Evolutionary conservation across 2,113 vertebrate genomes (phyloP).

Genomic region (Sterrhoptilus dennistouni): DNA sequence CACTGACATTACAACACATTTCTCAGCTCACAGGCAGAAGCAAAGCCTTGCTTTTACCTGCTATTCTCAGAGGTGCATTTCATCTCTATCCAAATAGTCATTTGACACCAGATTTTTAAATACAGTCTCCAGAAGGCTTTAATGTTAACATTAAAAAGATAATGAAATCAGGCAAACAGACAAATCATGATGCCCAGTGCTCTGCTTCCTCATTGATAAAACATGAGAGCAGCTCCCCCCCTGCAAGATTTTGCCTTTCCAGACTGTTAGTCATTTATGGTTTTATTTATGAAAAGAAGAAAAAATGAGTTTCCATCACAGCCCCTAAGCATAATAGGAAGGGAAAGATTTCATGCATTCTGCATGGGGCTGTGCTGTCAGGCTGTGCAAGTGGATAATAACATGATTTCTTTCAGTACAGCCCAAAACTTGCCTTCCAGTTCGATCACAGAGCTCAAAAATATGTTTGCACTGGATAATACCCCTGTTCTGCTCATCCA

Average conservation of each 20-base stretch:
- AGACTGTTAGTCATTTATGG: conserved; percentile 27
- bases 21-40: background rate
- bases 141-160: conserved; percentile 56
- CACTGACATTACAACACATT: background rate
- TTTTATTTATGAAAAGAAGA: conserved; percentile 54
- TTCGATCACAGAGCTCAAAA: background rate
- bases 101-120: background rate
- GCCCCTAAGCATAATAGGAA: conserved; percentile 16
- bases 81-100: conserved; percentile 22
- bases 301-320: conserved; percentile 32
- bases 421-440: conserved; percentile 7
- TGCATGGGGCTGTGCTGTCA: conserved; percentile 11
- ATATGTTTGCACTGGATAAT: conserved; percentile 17
- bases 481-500: background rate
- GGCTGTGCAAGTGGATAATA: conserved; percentile 1
- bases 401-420: background rate
- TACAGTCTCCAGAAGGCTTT: conserved; percentile 16
- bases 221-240: background rate
- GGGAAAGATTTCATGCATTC: conserved; percentile 21
- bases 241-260: background rate
- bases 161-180: conserved; percentile 52
- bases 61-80: conserved; percentile 33
- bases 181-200: conserved; percentile 5
- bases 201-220: conserved; percentile 45
- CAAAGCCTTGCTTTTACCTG: background rate